Conservation (phyloP, 2,797 vertebrate genomes). For the Neopelma chrysocephalum region DNA sequence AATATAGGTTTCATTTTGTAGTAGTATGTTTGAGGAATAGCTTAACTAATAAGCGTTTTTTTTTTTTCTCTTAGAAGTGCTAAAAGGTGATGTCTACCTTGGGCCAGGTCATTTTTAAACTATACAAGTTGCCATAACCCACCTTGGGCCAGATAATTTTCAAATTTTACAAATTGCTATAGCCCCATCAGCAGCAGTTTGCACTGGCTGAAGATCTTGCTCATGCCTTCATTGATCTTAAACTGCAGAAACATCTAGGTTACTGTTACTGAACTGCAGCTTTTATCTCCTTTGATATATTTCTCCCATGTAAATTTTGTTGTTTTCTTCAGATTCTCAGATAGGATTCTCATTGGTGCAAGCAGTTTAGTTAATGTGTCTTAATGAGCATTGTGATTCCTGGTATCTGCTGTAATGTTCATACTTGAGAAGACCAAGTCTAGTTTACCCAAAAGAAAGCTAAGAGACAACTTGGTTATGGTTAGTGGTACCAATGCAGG, state of each 20-base stretch:
- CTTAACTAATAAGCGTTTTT: background rate
- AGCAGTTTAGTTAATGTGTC: background rate
- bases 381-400: background rate
- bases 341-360: background rate
- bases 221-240: background rate
- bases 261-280: background rate
- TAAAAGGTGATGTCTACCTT: background rate
- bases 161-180: background rate
- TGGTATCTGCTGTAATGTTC: background rate
- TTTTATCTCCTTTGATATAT: background rate
- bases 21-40: background rate
- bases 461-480: background rate
- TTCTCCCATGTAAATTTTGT: background rate
- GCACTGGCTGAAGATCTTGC: background rate
- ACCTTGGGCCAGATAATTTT: background rate
- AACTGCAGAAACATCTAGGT: background rate
- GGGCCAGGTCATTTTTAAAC: background rate
- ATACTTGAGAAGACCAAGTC: background rate
- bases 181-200: background rate
- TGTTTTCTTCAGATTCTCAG: background rate
- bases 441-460: background rate
- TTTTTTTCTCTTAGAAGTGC: background rate
- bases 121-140: background rate
- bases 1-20: background rate
- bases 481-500: background rate